Evolutionary conservation across 2,797 vertebrate species (phyloP).

Genomic region (Eleutherodactylus coqui): DNA sequence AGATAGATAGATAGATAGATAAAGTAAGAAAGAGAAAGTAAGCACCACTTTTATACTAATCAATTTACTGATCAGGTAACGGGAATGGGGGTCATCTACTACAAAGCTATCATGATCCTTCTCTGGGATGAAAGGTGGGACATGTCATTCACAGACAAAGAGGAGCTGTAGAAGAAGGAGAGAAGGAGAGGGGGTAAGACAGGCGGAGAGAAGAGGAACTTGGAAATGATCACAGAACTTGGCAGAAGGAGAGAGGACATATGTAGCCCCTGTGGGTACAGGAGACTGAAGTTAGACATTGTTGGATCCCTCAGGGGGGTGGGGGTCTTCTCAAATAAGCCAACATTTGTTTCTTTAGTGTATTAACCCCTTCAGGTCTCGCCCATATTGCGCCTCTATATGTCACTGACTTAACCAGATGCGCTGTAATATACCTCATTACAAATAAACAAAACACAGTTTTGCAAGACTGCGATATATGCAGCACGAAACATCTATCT

Average conservation of each 20-base stretch:
- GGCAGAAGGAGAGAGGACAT: conserved; percentile 62
- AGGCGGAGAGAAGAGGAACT: conserved; percentile 39
- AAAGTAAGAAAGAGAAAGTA: neutral
- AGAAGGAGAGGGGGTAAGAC: conserved; percentile 14
- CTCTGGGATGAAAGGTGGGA: neutral
- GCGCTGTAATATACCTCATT: neutral
- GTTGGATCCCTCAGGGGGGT: conserved; percentile 50
- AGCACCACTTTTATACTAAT: neutral
- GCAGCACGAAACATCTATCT: neutral
- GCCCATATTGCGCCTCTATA: neutral
- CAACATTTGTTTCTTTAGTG: conserved; percentile 56
- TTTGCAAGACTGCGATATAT: neutral
- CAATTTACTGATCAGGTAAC: neutral
- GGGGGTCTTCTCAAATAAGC: conserved; percentile 54
- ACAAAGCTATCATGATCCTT: neutral
- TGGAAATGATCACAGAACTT: conserved; percentile 50
- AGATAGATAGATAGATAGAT: neutral
- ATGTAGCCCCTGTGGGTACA: conserved; percentile 61
- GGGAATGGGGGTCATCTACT: neutral
- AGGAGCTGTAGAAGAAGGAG: conserved; percentile 5
- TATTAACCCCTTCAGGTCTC: conserved; percentile 48
- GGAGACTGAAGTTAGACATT: conserved; percentile 60
- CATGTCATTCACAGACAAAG: conserved; percentile 44
- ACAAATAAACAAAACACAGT: conserved; percentile 5
- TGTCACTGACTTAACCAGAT: conserved; percentile 5